These are phyloP conservation scores for Hystrix cristata DNA, from an alignment of 2,113 vertebrate genomes.

Conservation along the genomic window DNA sequence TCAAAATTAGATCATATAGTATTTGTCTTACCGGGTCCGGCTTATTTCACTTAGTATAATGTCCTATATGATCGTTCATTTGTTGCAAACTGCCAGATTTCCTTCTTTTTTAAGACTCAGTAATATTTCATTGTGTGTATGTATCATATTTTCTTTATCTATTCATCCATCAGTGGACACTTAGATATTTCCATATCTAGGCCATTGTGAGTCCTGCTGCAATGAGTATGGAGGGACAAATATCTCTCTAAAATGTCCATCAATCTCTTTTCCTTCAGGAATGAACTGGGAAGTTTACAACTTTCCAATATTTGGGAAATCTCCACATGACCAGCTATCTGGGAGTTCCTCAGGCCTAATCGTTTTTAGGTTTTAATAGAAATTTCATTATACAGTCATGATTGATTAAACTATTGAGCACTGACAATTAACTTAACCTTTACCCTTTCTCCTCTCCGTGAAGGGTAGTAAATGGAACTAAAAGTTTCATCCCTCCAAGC, in stretches of 20 bases:
- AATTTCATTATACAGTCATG: not conserved
- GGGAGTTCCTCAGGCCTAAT: not conserved
- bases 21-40: not conserved
- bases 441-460: not conserved
- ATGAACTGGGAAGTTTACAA: not conserved
- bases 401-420: not conserved
- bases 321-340: not conserved
- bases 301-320: not conserved
- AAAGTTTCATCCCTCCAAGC: not conserved
- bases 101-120: not conserved
- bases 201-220: not conserved
- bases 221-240: not conserved
- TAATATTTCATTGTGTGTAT: not conserved
- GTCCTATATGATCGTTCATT: not conserved
- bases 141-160: not conserved
- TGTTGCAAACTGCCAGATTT: not conserved
- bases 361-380: not conserved
- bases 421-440: not conserved
- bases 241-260: not conserved
- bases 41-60: not conserved
- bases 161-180: not conserved
- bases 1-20: not conserved
- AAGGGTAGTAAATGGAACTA: not conserved
- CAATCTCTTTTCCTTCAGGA: not conserved
- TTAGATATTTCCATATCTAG: not conserved